Evolutionary conservation across 2,113 vertebrate genomes (phyloP).

Genomic region (Diphyllodes magnificus): DNA sequence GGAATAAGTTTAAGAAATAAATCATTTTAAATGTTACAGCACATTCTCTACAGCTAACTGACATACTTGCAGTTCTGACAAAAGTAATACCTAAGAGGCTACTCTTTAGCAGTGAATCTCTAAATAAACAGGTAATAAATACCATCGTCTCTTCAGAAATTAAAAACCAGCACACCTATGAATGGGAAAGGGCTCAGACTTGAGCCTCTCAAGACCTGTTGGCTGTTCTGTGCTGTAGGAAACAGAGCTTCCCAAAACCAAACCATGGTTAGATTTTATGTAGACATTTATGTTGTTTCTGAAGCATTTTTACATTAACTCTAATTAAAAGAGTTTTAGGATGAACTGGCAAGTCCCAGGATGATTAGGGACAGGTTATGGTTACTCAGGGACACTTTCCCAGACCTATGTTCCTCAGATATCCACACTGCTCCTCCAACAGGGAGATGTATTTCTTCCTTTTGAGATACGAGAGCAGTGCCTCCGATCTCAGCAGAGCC

Average conservation of each 20-base stretch:
- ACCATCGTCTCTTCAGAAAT: not conserved
- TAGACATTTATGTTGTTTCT: not conserved
- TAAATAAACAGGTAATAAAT: not conserved
- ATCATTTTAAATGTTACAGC: not conserved
- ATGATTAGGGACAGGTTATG: not conserved
- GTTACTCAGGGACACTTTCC: not conserved
- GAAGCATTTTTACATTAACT: not conserved
- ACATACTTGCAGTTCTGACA: not conserved
- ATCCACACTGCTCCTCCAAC: not conserved
- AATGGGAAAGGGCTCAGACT: not conserved
- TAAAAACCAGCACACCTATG: not conserved
- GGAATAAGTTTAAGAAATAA: not conserved
- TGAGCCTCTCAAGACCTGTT: not conserved
- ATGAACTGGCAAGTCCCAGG: not conserved
- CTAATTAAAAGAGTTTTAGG: not conserved
- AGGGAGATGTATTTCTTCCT: not conserved
- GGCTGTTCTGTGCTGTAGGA: not conserved
- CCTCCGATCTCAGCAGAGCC: not conserved
- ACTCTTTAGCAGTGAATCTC: not conserved
- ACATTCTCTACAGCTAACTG: not conserved
- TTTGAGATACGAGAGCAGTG: not conserved
- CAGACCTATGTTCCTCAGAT: not conserved
- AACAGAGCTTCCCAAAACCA: not conserved
- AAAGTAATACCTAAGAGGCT: not conserved
- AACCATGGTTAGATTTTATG: not conserved